Evolutionary conservation across 2,113 vertebrate genomes (phyloP).

Genomic region (Tilapia sparmanii): DNA sequence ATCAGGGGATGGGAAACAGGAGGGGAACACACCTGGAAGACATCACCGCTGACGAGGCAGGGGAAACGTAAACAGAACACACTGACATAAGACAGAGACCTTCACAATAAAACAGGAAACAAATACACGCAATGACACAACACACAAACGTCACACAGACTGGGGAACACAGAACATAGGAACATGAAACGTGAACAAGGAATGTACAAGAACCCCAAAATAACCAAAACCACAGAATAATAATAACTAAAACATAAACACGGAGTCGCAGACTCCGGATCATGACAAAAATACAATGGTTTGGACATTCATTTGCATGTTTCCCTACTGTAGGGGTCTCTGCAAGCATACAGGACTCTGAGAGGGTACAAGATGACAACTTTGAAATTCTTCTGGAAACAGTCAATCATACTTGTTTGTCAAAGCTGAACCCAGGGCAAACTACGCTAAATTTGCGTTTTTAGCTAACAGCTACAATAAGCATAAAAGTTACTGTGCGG

Average conservation of each 20-base stretch:
- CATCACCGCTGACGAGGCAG: background rate
- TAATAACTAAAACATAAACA: background rate
- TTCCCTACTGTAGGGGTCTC: no score
- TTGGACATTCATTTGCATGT: no score
- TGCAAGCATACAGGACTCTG: no score
- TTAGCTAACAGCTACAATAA: no score
- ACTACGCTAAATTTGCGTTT: no score
- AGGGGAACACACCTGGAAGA: background rate
- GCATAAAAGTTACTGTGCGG: no score
- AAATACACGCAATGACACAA: background rate
- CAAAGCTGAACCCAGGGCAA: no score
- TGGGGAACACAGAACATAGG: background rate
- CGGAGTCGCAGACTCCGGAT: background rate
- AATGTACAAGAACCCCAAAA: background rate
- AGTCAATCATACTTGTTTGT: no score
- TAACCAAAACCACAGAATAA: background rate
- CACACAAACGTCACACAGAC: background rate
- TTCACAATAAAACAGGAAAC: background rate
- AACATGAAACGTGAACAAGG: background rate
- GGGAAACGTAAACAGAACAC: background rate
- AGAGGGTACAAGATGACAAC: no score
- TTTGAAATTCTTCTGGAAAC: no score
- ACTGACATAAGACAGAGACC: background rate
- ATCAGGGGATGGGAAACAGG: no score
- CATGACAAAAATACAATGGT: background rate